These are phyloP conservation scores for Thereva unica DNA, from an alignment of 2,888 invertebrate species.

Conservation along the genomic window DNA sequence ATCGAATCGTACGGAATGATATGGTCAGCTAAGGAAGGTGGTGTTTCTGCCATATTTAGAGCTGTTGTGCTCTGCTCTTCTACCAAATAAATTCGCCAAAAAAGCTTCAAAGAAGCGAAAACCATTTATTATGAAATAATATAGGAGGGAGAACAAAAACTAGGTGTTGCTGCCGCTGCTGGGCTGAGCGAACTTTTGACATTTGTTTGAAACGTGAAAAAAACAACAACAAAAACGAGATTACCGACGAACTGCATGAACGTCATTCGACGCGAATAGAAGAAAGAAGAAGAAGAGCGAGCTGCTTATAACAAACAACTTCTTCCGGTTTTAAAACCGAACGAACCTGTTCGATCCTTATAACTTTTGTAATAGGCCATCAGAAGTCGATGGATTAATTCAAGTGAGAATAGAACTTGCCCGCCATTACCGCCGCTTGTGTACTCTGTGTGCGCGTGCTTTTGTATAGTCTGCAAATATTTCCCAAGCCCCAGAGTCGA, in stretches of 20 bases:
- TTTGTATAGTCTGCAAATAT: not conserved
- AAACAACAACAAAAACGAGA: no score
- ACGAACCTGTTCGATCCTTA: conserved; percentile 33
- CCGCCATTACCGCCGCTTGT: not conserved
- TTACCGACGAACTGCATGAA: not conserved
- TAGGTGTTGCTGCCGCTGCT: no score
- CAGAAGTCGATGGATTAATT: not conserved
- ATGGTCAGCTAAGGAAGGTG: not conserved
- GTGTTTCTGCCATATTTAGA: no score
- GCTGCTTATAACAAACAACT: conserved; percentile 1
- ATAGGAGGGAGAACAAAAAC: no score
- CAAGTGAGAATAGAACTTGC: not conserved
- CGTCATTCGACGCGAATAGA: not conserved
- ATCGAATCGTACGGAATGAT: not conserved
- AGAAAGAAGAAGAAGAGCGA: no score
- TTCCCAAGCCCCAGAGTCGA: no score
- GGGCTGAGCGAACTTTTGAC: no score
- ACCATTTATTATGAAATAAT: no score
- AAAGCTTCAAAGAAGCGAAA: no score
- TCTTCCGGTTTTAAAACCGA: conserved; percentile 23
- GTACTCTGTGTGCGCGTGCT: not conserved
- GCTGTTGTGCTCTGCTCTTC: no score
- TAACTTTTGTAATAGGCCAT: conserved; percentile 30
- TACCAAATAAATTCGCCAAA: no score
- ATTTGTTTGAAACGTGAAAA: no score